Evolutionary conservation across 2,113 vertebrate genomes (phyloP), one percentile per base, ranked within the genome.

Genomic region (Morphnarchus princeps): DNA sequence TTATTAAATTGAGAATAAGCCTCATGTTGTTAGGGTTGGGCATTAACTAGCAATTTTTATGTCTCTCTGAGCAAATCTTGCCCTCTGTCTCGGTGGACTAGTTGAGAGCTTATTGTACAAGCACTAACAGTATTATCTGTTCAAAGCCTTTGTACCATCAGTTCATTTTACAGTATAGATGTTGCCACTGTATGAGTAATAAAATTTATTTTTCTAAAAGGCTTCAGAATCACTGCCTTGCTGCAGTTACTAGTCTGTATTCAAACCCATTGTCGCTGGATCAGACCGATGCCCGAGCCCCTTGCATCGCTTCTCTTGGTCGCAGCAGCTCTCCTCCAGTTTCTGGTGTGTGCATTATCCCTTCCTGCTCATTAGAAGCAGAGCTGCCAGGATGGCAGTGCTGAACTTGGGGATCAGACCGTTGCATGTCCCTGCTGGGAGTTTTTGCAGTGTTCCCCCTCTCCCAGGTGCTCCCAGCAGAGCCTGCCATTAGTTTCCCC

Each of bases 221-320:
- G 31, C 52, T 16, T 43, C 24, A 3, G 36, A 36, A 17, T 14
- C 8, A 0, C 49, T 7, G 36, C 58, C 49, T 38, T 16, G 58
- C 36, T 28, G 22, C 47, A 4, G 0, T 18, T 13, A 6, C 32
- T 25, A 14, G 4, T 18, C 65, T 10, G 31, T 20, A 50, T 42
- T 50, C 10, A 45, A 1, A 16, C 12, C 29, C 62, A 31, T 40
- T 11, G 0, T 3, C 11, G 15, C 9, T 29, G 59, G 5, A 4
- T 28, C 47, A 31, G 34, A 19, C 9, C 3, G 5, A 13, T 19
- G 21, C 10, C 55, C 9, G 5, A 47, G 80, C 40, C 40, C 34
- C 5, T 18, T 6, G 47, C n/a, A 4, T 70, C 1, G 1, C 38
- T 34, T 22, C 22, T 9, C 16, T 6, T 31, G 55, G 40, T 59